These are phyloP conservation scores for Ephialtes manifestator DNA, from an alignment of 2,888 invertebrate genomes.

Conservation along the genomic window DNA sequence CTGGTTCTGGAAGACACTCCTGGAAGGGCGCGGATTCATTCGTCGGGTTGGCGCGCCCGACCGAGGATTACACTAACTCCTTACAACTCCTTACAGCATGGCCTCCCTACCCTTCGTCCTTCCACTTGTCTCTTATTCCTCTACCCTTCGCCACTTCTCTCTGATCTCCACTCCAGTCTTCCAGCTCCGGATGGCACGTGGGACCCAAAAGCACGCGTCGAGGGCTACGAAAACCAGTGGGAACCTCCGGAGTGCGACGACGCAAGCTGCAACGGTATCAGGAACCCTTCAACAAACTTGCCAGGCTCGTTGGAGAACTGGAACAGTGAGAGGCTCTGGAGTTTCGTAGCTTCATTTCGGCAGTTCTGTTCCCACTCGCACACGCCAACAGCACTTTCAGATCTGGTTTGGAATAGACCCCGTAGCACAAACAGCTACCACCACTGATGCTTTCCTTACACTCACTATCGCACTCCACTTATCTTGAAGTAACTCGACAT, in stretches of 20 bases:
- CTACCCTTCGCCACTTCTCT: conserved; percentile 25
- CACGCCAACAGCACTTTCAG: conserved; percentile 11
- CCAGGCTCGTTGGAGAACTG: conserved; percentile 28
- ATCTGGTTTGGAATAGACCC: conserved; percentile 1
- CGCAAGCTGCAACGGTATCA: conserved; percentile 25
- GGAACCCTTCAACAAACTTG: conserved; percentile 52
- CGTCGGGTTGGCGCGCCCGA: conserved; percentile 62
- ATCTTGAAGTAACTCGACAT: conserved; percentile 7
- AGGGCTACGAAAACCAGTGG: conserved; percentile 18
- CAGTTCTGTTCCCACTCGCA: neutral
- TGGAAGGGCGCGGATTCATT: conserved; percentile 71
- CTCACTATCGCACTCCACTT: conserved; percentile 16
- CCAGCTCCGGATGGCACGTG: conserved; percentile 11
- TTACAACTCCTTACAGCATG: conserved; percentile 68
- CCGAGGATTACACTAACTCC: conserved; percentile 77
- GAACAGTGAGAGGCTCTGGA: neutral
- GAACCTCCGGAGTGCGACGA: conserved; percentile 22
- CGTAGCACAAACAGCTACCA: conserved; percentile 3
- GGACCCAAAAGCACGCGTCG: conserved; percentile 22
- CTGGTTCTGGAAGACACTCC: conserved; percentile 32
- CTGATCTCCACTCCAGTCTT: conserved; percentile 1
- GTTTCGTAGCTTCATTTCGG: conserved; percentile 18
- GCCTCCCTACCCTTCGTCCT: conserved; percentile 17
- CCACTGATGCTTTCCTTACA: conserved; percentile 7
- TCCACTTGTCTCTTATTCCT: conserved; percentile 17